A percentile compares a stretch with the other conserved stretches of the same genome.
phyloP scores from a whole-genome alignment of 2,113 vertebrate species.

The Gasterosteus nipponicus region DNA sequence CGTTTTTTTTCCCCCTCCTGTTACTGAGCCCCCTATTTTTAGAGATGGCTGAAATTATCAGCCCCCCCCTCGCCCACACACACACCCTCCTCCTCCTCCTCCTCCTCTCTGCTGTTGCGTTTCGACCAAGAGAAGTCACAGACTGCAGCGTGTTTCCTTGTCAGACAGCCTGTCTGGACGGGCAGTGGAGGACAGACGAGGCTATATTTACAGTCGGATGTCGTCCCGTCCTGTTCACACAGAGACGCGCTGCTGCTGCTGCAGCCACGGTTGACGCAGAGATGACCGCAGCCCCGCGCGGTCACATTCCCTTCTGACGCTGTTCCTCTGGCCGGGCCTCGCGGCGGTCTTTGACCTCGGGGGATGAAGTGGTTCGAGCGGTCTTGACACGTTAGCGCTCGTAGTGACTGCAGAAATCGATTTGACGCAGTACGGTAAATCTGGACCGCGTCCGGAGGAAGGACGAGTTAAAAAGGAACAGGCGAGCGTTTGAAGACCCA shows the following conservation, averaged over 20 bases:
- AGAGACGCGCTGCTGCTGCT: conserved; percentile 34
- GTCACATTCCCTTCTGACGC: conserved; percentile 39
- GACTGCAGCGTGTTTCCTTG: conserved; percentile 60
- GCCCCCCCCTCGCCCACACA: conserved; percentile 19
- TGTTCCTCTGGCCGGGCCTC: conserved; percentile 29
- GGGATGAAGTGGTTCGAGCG: not conserved
- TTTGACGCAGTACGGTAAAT: conserved; percentile 3
- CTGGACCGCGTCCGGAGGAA: not conserved
- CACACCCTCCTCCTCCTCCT: conserved; percentile 6
- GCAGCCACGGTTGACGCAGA: conserved; percentile 63
- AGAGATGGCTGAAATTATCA: conserved; percentile 71
- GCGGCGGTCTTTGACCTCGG: conserved; percentile 28
- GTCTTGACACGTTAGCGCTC: not conserved
- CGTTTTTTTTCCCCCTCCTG: conserved; percentile 37
- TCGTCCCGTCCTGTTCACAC: conserved; percentile 52
- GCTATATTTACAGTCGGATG: conserved; percentile 76
- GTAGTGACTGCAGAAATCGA: not conserved
- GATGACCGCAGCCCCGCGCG: conserved; percentile 35
- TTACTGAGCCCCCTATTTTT: conserved; percentile 71
- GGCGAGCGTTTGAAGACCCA: not conserved
- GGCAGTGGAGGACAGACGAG: conserved; percentile 53
- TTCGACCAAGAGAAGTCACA: conserved; percentile 77
- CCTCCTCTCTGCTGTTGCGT: conserved; percentile 46
- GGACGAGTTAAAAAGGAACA: not conserved
- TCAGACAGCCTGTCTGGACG: conserved; percentile 70